Evolutionary conservation across 2,113 vertebrate species (phyloP), one percentile per base, ranked within the genome.

Genomic region (Misgurnus anguillicaudatus): DNA sequence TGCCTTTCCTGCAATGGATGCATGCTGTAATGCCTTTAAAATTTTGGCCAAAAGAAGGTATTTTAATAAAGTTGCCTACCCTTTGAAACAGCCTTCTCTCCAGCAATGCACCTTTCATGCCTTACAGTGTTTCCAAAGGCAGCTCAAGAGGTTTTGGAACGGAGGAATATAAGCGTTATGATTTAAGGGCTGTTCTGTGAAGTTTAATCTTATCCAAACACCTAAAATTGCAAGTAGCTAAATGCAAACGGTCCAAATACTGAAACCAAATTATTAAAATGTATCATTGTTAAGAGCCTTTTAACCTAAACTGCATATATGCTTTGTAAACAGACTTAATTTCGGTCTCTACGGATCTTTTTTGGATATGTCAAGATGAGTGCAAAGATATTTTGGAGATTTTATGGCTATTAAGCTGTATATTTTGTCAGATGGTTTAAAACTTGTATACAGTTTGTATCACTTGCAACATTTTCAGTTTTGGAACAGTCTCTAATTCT

Each of bases 401-500:
- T 19, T 16, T 75, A 69, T 66, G 62, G 24, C 53, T 64, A 36
- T 48, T 53, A 2, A 45, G 7, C 66, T 80, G 36, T 77, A 21
- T 51, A 31, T 55, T 72, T 13, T 16, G 42, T 66, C 68, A 71
- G 45, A 66, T 48, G 38, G 58, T 77, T 77, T 67, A 17, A 72
- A 83, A 31, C 24, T 31, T 31, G 24, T 77, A 81, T 79, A 77
- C 36, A 42, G 72, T 72, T 73, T 41, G 47, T 77, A 79, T 64
- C 58, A 38, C 63, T 55, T 3, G 21, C 39, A 63, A 17, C 53
- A 38, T 47, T 74, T 45, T 11, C 5, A 19, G 60, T 58, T 55
- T 76, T 70, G 24, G 58, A 71, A 75, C 51, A 60, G 63, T 42
- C 61, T 36, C 57, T 69, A 60, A 61, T 81, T 85, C 57, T 84